Conservation (phyloP, 2,888 invertebrate species). For the Tetheella fluctuosa region DNA sequence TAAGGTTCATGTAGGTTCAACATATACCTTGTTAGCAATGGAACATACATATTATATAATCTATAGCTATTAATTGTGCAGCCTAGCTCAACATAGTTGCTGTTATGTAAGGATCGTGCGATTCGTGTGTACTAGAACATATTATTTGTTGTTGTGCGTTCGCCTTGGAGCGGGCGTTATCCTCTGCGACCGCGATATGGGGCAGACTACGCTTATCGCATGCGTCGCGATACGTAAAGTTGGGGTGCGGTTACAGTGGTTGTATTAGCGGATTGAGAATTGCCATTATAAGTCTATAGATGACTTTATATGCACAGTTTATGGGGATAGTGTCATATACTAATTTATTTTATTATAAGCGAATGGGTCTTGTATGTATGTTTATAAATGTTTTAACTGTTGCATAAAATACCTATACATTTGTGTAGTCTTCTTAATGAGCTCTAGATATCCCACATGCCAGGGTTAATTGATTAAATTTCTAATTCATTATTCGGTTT, state of each 20-base stretch:
- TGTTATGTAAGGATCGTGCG: conserved; percentile 63
- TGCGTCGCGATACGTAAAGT: conserved; percentile 25
- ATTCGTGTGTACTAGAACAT: conserved; percentile 46
- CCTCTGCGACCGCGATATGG: conserved; percentile 63
- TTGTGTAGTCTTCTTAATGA: too few relatives aligned
- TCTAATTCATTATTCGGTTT: too few relatives aligned
- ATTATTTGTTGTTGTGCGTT: conserved; percentile 49
- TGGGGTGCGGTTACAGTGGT: neutral
- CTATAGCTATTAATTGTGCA: conserved; percentile 38
- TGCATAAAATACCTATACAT: too few relatives aligned
- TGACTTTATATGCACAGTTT: too few relatives aligned
- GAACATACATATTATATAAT: neutral
- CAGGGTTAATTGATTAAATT: too few relatives aligned
- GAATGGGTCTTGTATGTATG: too few relatives aligned
- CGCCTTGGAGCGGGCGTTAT: conserved; percentile 77
- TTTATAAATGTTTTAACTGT: too few relatives aligned
- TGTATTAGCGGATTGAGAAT: neutral
- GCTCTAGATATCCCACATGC: too few relatives aligned
- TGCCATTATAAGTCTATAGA: too few relatives aligned
- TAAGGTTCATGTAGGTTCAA: neutral
- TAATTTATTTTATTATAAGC: too few relatives aligned
- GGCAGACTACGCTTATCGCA: conserved; percentile 56
- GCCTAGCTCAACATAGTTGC: conserved; percentile 48
- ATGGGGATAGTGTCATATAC: too few relatives aligned
- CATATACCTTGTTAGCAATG: conserved; percentile 1